Evolutionary conservation across 2,113 vertebrate species (phyloP), one percentile per base, ranked within the genome.

Genomic region (Nestor notabilis): DNA sequence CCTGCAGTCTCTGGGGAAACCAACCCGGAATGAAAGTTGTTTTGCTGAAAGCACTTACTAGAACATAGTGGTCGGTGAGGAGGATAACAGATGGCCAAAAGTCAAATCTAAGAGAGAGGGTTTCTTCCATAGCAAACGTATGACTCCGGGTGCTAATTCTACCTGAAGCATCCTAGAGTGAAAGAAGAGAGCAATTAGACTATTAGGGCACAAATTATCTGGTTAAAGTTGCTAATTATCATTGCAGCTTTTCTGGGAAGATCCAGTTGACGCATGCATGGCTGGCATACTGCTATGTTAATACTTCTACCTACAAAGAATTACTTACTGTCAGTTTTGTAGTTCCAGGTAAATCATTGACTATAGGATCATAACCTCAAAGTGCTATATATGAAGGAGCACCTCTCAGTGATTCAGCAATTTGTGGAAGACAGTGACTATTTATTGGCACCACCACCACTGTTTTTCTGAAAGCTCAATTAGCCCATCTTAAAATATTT

Each of bases 81-180:
- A 99, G 99, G 97, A 99, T 98, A 97, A 99, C 98, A 92, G 99
- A 99, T 89, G 98, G 97, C 46, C 98, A 88, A 25, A 99, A 98
- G 47, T 97, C 97, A 60, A 99, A 99, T 96, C 95, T 98, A 44
- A 99, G 99, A 39, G 98, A 98, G 41, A 98, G 93, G 25, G 98
- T 97, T 47, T 98, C 98, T 94, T 99, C 98, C 95, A 99, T 91
- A 85, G 99, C 99, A 95, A 99, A 99, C 91, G 97, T 83, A 83
- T 99, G 99, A 66, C 98, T 95, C 69, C 14, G 97, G 13, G 92
- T 98, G 27, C 95, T 97, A 58, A 83, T 98, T 91, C 98, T 99
- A 83, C 98, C 99, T 61, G 98, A 98, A 71, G 98, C 97, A 97
- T 99, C 99, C 99, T 99, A 97, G 53, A 86, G 89, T 69, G 75